Percentiles rank a stretch among this genome's conserved stretches.
phyloP scores from a whole-genome alignment of 2,113 vertebrate species.

The Riparia riparia region DNA sequence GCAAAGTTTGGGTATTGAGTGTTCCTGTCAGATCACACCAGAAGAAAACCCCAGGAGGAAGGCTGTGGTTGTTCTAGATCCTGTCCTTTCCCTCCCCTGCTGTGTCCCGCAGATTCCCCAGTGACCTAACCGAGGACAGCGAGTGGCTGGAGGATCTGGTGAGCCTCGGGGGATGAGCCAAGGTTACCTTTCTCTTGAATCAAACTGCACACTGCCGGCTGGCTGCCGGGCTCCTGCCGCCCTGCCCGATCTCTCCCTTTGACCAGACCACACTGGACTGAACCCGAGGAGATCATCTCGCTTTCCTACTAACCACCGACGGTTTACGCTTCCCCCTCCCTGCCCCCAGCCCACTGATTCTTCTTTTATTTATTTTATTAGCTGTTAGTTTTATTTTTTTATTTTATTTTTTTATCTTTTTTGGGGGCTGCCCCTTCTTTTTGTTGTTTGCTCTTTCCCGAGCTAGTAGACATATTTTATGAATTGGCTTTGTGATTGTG shows the following conservation, averaged over 20 bases:
- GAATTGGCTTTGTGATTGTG: conserved; percentile 78
- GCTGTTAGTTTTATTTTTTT: conserved; percentile 75
- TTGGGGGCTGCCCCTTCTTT: conserved; percentile 51
- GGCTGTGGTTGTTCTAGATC: neutral
- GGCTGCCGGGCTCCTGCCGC: conserved; percentile 71
- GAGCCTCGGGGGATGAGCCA: conserved; percentile 76
- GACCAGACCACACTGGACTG: conserved; percentile 78
- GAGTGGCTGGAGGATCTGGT: conserved; percentile 74
- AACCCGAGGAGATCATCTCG: conserved; percentile 76
- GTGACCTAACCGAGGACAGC: conserved; percentile 75
- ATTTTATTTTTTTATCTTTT: conserved; percentile 75
- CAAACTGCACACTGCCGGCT: conserved; percentile 77
- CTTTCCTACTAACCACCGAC: conserved; percentile 82
- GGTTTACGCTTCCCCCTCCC: conserved; percentile 69
- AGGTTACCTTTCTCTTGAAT: conserved; percentile 65
- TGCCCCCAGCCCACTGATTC: conserved; percentile 36
- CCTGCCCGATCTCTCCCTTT: conserved; percentile 74
- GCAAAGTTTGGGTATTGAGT: neutral
- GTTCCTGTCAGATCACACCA: fast-evolving
- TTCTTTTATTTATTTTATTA: conserved; percentile 84
- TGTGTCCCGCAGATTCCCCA: conserved; percentile 68
- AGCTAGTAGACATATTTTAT: conserved; percentile 73
- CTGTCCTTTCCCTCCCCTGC: neutral
- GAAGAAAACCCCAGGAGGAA: neutral
- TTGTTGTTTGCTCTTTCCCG: conserved; percentile 71